Evolutionary conservation across 1,140 invertebrate species (phyloP), one percentile per base, ranked within the genome.

Genomic region (Aphelinus atriplicis): DNA sequence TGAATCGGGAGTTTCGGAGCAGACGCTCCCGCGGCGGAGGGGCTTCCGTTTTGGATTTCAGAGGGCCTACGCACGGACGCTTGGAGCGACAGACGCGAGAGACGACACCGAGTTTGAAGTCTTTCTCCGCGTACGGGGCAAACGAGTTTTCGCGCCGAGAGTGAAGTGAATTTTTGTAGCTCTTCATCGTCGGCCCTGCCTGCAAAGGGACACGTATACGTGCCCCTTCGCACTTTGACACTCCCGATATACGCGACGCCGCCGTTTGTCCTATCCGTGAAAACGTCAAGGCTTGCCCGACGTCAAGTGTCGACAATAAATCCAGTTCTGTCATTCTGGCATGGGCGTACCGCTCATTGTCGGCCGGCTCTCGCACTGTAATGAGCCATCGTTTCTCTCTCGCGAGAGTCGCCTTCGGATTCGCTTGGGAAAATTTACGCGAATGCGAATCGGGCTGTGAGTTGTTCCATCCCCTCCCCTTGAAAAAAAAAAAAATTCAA

Each of bases 41-140:
- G 70, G 50, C 61, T 64, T 71, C 45, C 61, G 70, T 71, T 63
- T 71, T 3, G 51, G 63, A 64, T 71, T 71, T 71, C 70, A 57
- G 3, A 2, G 26, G 26, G 26, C 26, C 26, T 26, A 26, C 26
- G 26, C 26, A 26, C 26, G 26, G 26, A 26, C 26, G 26, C 26
- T 26, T 26, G 26, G 26, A 26, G 26, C 26, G 26, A 7, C 55
- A 57, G 55, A 2, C 43, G 45, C 64, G 62, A 7, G 4, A 45
- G 45, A 62, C 4, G 10, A 58, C 9, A 56, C 68, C 46, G n/a
- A 7, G 55, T 69, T 69, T 69, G 67, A 69, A 69, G 67, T 48
- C 60, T 43, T 71, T 61, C 26, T 26, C 58, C 10, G 53, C 10
- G 48, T 10, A 3, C 2, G 10, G 46, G 48, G n/a, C 5, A 71